Conservation (phyloP, 2,113 vertebrate genomes). For the Centropus bengalensis region DNA sequence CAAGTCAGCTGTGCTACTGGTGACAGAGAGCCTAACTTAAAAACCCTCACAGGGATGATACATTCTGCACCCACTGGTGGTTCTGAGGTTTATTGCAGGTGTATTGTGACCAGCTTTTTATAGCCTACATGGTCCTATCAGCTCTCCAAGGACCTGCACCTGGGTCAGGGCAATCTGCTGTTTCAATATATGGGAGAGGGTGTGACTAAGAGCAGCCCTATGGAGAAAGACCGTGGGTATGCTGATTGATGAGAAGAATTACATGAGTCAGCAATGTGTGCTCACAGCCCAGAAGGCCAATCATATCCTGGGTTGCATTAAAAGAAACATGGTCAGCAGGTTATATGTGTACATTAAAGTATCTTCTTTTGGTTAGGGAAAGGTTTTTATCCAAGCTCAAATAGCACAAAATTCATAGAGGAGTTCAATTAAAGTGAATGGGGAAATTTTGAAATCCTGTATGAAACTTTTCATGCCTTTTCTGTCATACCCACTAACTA, state of each 20-base stretch:
- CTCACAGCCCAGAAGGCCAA: too few species aligned
- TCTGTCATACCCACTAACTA: background rate
- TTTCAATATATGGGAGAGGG: too few species aligned
- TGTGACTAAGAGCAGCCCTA: too few species aligned
- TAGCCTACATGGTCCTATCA: background rate
- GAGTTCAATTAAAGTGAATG: background rate
- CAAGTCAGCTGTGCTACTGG: background rate
- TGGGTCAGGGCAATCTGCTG: too few species aligned
- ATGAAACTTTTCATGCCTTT: background rate
- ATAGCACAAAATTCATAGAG: background rate
- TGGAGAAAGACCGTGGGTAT: too few species aligned
- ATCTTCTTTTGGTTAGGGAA: background rate
- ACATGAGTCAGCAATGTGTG: too few species aligned
- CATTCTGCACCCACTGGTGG: background rate
- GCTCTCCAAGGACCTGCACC: background rate
- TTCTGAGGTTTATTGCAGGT: background rate
- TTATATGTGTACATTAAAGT: fast-evolving
- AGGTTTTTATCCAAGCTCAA: background rate
- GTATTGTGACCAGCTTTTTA: background rate
- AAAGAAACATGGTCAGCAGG: too few species aligned
- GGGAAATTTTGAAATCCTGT: background rate
- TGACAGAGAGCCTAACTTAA: background rate
- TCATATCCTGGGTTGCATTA: too few species aligned
- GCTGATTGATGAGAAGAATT: too few species aligned
- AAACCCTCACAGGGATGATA: background rate